phyloP scores from a whole-genome alignment of 2,797 vertebrate genomes.

The Aldrovandia affinis region DNA sequence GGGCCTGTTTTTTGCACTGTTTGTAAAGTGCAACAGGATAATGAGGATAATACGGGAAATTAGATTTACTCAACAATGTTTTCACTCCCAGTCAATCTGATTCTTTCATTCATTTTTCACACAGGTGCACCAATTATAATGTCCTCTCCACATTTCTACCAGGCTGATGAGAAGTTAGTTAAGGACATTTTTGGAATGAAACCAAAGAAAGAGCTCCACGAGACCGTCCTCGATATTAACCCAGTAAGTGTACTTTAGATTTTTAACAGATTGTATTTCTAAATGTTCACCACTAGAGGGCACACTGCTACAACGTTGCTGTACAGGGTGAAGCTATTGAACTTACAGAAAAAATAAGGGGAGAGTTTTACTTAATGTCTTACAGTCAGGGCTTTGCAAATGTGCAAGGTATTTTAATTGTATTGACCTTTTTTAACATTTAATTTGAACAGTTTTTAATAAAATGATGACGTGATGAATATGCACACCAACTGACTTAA shows the following conservation, averaged over 20 bases:
- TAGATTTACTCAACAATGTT: not conserved
- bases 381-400: too few species aligned
- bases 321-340: not conserved
- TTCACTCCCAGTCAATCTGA: not conserved
- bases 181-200: constrained; percentile 82
- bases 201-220: constrained; percentile 84
- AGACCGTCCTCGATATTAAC: constrained; percentile 86
- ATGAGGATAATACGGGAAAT: not conserved
- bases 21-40: not conserved
- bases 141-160: constrained; percentile 96
- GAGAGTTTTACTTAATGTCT: not conserved
- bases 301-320: constrained; percentile 6
- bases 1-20: not conserved
- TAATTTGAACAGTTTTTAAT: too few species aligned
- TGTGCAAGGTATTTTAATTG: too few species aligned
- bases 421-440: too few species aligned
- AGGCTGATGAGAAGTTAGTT: constrained; percentile 81
- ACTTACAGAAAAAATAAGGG: not conserved
- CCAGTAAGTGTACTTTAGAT: constrained; percentile 76
- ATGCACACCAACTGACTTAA: too few species aligned
- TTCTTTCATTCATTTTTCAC: constrained; percentile 14
- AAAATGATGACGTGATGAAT: too few species aligned
- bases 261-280: not conserved
- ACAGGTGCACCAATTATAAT: constrained; percentile 91
- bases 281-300: constrained; percentile 50